phyloP scores from a whole-genome alignment of 1,140 invertebrate species.

The Pomacea maculata region DNA sequence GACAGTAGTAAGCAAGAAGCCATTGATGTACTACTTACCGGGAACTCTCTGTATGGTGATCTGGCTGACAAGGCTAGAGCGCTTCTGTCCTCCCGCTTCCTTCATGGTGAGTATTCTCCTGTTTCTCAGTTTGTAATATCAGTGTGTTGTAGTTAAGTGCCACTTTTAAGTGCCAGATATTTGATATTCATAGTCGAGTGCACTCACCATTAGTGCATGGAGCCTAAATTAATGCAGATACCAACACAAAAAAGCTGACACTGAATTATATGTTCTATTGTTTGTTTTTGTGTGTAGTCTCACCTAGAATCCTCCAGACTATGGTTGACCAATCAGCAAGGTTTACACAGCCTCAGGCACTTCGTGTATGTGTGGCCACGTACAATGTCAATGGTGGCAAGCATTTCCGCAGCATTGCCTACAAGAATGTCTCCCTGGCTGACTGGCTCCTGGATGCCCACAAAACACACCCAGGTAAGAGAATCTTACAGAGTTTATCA shows the following conservation, averaged over 20 bases:
- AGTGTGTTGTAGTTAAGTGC: background rate
- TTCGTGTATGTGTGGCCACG: constrained; percentile 90
- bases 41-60: constrained; percentile 90
- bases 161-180: too few relatives aligned
- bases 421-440: constrained; percentile 88
- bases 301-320: constrained; percentile 64
- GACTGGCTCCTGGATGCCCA: constrained; percentile 91
- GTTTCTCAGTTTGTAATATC: constrained; percentile 3
- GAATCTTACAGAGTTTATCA: background rate
- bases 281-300: constrained; percentile 54
- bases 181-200: too few relatives aligned
- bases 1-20: constrained; percentile 99
- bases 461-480: constrained; percentile 54
- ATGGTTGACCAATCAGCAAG: constrained; percentile 79
- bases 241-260: background rate
- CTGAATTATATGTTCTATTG: background rate
- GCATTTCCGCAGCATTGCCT: constrained; percentile 95
- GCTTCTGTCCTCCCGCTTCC: constrained; percentile 85
- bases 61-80: constrained; percentile 88
- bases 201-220: too few relatives aligned
- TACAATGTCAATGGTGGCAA: constrained; percentile 99
- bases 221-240: too few relatives aligned
- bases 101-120: constrained; percentile 74
- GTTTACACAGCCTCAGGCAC: constrained; percentile 77
- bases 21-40: constrained; percentile 93